Conservation (phyloP, 2,888 invertebrate species). For the Clitarchus hookeri region DNA sequence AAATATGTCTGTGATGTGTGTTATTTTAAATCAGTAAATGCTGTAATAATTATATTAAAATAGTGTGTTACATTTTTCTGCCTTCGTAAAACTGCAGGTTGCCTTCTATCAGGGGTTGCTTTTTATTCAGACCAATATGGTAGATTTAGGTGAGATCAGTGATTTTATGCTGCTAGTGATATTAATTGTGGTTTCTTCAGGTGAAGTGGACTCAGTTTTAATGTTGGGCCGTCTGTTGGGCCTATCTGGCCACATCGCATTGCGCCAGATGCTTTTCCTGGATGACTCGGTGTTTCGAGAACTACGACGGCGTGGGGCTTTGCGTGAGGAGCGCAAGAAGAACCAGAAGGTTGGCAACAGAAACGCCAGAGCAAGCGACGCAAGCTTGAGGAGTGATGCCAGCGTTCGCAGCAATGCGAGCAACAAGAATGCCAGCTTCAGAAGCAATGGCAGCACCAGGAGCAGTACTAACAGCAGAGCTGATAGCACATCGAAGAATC, state of each 20-base stretch:
- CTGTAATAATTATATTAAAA: too few relatives aligned
- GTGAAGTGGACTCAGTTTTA: background rate
- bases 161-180: too few relatives aligned
- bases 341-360: background rate
- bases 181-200: background rate
- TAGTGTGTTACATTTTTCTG: too few relatives aligned
- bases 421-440: background rate
- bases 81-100: too few relatives aligned
- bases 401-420: background rate
- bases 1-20: too few relatives aligned
- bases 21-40: too few relatives aligned
- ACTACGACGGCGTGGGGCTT: slow-evolving; percentile 67
- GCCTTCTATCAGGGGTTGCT: too few relatives aligned
- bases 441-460: background rate
- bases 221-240: slow-evolving; percentile 57
- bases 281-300: slow-evolving; percentile 85
- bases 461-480: background rate
- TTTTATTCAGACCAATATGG: too few relatives aligned
- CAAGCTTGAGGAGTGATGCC: background rate
- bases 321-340: slow-evolving; percentile 51
- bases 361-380: background rate
- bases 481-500: background rate
- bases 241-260: slow-evolving; percentile 75
- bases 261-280: slow-evolving; percentile 77
- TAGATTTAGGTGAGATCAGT: too few relatives aligned